Conservation (phyloP, 2,113 vertebrate species). For the Corythaixoides concolor region DNA sequence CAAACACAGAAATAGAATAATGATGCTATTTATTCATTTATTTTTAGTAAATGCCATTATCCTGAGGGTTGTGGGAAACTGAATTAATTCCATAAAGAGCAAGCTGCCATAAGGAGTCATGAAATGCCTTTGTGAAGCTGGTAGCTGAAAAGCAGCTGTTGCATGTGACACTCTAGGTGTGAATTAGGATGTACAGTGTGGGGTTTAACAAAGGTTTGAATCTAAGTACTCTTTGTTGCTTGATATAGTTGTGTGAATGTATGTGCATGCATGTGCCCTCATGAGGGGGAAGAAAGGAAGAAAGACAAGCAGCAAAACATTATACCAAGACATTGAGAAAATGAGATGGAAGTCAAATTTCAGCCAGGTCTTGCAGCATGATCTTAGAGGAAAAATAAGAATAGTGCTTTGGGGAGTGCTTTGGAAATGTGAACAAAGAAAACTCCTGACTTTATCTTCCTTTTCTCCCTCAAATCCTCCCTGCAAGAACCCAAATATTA, state of each 20-base stretch:
- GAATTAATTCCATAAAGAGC: not conserved
- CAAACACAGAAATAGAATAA: conserved; percentile 16
- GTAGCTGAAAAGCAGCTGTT: not conserved
- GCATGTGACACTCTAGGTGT: not conserved
- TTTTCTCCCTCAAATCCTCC: not conserved
- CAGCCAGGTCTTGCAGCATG: not conserved
- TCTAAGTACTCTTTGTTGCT: not conserved
- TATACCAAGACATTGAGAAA: not conserved
- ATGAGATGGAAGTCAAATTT: not conserved
- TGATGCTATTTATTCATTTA: not conserved
- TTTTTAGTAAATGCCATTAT: conserved; percentile 8
- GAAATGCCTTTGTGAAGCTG: not conserved
- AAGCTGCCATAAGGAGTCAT: not conserved
- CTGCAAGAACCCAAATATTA: not conserved
- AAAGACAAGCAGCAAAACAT: not conserved
- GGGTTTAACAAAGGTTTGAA: not conserved
- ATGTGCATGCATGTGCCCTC: not conserved
- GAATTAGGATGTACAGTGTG: not conserved
- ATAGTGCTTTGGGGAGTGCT: not conserved
- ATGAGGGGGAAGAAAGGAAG: not conserved
- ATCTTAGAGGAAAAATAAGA: not conserved
- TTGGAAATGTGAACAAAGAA: not conserved
- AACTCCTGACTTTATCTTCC: not conserved
- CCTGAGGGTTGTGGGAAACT: not conserved
- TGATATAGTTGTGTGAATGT: not conserved